These are phyloP conservation scores for Hippolais icterina DNA, from an alignment of 2,113 vertebrate species.

Conservation along the genomic window DNA sequence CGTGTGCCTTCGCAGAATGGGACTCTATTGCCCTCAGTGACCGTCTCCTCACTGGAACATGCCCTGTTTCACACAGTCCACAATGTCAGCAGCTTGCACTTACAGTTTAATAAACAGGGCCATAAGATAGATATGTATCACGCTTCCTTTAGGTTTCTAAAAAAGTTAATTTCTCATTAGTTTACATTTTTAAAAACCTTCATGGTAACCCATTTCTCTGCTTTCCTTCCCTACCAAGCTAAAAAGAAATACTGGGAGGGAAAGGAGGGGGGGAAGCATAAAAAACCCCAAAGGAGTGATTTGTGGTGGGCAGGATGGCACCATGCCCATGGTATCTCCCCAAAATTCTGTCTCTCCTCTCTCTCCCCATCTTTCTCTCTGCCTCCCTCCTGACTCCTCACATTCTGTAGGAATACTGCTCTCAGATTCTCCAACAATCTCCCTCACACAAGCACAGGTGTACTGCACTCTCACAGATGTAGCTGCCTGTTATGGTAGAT, in stretches of 20 bases:
- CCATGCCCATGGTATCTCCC: neutral
- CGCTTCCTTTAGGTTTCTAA: neutral
- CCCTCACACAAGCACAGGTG: neutral
- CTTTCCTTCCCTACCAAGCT: neutral
- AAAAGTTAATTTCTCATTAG: neutral
- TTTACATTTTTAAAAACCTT: neutral
- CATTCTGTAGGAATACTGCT: neutral
- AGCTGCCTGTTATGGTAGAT: neutral
- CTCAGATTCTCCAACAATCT: neutral
- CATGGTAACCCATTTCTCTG: neutral
- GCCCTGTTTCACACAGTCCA: neutral
- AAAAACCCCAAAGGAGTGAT: neutral
- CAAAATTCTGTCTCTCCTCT: neutral
- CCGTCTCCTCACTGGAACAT: neutral
- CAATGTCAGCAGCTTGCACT: neutral
- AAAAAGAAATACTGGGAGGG: neutral
- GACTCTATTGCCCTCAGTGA: too few relatives aligned
- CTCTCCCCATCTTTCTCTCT: accelerated
- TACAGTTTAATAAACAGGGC: neutral
- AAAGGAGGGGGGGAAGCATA: accelerated
- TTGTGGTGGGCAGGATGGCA: neutral
- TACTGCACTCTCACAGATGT: neutral
- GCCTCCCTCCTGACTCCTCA: too few relatives aligned
- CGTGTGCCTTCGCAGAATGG: neutral
- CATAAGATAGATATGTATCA: neutral